phyloP scores from a whole-genome alignment of 2,797 vertebrate species.

The Urocyon cinereoargenteus region DNA sequence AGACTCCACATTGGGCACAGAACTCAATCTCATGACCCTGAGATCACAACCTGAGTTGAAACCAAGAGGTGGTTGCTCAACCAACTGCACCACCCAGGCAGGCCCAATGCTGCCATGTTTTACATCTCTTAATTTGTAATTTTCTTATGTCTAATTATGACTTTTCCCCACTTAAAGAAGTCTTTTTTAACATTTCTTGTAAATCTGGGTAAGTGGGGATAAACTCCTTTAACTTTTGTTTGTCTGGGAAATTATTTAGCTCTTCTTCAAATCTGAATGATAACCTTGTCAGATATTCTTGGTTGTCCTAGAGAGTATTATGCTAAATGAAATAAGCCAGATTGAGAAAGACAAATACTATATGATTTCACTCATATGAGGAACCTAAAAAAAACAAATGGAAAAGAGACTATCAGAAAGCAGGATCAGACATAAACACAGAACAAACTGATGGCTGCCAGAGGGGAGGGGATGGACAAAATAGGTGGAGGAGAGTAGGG shows the following conservation, averaged over 20 bases:
- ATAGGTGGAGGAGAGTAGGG: neutral
- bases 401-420: neutral
- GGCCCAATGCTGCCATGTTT: neutral
- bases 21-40: neutral
- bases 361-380: neutral
- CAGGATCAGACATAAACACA: neutral
- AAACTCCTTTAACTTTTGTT: neutral
- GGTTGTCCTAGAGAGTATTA: neutral
- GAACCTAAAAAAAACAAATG: neutral
- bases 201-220: neutral
- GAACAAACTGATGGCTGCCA: neutral
- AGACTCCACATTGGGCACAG: neutral
- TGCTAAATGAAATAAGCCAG: neutral
- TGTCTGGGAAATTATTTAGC: neutral
- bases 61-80: neutral
- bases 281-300: neutral
- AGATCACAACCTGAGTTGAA: neutral
- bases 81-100: neutral
- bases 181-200: neutral
- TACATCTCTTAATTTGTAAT: neutral
- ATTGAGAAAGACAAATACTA: neutral
- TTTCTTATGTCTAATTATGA: neutral
- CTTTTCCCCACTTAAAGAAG: neutral
- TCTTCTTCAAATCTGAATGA: neutral
- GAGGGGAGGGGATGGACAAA: neutral